Conservation (phyloP, 1,140 invertebrate genomes). For the Cotesia chilonis region DNA sequence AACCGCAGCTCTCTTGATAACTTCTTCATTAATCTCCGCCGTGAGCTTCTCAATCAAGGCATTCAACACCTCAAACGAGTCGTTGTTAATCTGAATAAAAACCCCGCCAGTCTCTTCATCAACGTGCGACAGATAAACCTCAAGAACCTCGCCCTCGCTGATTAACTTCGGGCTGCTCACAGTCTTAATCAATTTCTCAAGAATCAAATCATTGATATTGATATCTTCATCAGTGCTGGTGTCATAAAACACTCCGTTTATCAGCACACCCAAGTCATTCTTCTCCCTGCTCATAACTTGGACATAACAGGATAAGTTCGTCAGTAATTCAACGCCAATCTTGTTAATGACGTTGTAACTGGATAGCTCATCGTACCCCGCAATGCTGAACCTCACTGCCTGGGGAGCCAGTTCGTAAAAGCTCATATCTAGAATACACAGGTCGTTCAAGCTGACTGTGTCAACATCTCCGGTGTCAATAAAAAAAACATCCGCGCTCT, state of each 20-base stretch:
- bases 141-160: constrained; percentile 51
- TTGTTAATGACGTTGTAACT: constrained; percentile 44
- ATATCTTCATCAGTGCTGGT: constrained; percentile 44
- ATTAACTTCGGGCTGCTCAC: neutral
- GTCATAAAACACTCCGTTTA: constrained; percentile 46
- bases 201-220: constrained; percentile 53
- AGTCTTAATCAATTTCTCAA: constrained; percentile 29
- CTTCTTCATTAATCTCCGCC: constrained; percentile 43
- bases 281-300: constrained; percentile 32
- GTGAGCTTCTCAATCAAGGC: constrained; percentile 49
- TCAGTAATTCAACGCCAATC: constrained; percentile 45
- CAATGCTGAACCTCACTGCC: constrained; percentile 70
- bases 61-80: constrained; percentile 53
- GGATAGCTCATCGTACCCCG: constrained; percentile 69
- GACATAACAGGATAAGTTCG: constrained; percentile 40
- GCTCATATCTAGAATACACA: constrained; percentile 67
- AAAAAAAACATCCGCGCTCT: constrained; percentile 68
- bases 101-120: constrained; percentile 56
- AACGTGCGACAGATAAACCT: constrained; percentile 62
- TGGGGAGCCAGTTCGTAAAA: constrained; percentile 70
- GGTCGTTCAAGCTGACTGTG: constrained; percentile 56
- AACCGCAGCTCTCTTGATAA: constrained; percentile 38
- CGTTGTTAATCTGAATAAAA: constrained; percentile 62
- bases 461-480: constrained; percentile 73
- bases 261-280: constrained; percentile 31